Base-by-base conservation (phyloP, 2,888 invertebrate genomes). In the Dichetophora obliterata region DNA sequence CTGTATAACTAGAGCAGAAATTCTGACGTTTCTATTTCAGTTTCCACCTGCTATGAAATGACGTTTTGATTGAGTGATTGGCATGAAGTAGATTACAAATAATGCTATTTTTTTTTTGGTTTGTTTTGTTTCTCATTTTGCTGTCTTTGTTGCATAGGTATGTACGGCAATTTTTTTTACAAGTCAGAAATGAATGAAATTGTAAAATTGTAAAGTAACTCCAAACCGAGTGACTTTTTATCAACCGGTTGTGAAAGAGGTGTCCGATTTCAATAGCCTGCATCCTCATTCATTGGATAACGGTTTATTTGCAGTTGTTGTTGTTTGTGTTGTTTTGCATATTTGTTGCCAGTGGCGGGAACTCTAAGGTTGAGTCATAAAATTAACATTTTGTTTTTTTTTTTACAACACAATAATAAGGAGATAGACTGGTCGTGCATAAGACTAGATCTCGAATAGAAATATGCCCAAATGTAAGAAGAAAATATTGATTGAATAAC, bases 1-100 rank as follows among this genome's bases (percentile, higher is more conserved):
- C 84, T 83, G 84, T 83, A 84, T 86, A 88, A 89, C 88, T 88
- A 87, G 88, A 88, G 88, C 88, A 87, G 87, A 88, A 89, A 89
- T 86, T 88, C 88, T 88, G 88, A 88, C 87, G 88, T 87, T 87
- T 87, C 86, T 85, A 87, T 88, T 87, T 86, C 87, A 85, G 83
- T 84, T 86, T 87, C 85, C 84, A 81, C 80, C 79, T 80, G 82
- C 78, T 63, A 75, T 75, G 22, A 82, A 86, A 85, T 87, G 87
- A 86, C 87, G 86, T 86, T 87, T 87, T 87, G 86, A 86, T 87
- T 87, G 86, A 86, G 86, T 87, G 88, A 87, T 86, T 86, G 86
- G 88, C 88, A 86, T 79, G 80, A 81, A 81, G 80, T 80, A 78
- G 77, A 80, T 80, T 80, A 80, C 81, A 80, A 80, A 80, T 80